Evolutionary conservation across 2,113 vertebrate genomes (phyloP), one percentile per base, ranked within the genome.

Genomic region (Nasalis larvatus): DNA sequence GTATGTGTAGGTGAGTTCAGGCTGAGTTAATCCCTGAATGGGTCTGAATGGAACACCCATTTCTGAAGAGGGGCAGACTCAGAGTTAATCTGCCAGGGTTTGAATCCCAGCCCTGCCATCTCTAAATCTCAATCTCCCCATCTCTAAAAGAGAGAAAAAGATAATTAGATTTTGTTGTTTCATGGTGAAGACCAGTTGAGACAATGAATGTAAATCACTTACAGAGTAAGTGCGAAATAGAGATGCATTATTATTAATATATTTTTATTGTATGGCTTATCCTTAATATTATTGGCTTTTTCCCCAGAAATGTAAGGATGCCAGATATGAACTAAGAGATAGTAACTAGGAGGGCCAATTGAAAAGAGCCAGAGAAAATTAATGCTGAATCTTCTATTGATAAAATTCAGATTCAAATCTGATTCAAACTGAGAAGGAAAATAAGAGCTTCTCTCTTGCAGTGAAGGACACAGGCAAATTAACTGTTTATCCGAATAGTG

Each of bases 331-430:
- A 83, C 23, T n/a, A 90, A 94, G 40, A 86, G 47, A 45, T 45
- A 89, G 16, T 49, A 78, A 81, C 71, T 85, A 87, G 69, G 35
- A 96, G 45, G 8, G 4, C 32, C 30, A 83, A 27, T 83, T 96
- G 63, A 77, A 91, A 83, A 52, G 45, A 66, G 35, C n/a, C 18
- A 52, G 13, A 84, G 40, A 89, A 98, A 92, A 89, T 73, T 66
- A 95, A 90, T 30, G 3, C 58, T 63, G 54, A 32, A 35, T 92
- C 25, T 74, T 94, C 52, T 81, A 76, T 49, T 87, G 86, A 84
- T 81, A 90, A 84, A 85, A 73, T 73, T 91, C 58, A n/a, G 35
- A 71, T 90, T 89, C 21, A 93, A 90, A 88, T 77, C n/a, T 73
- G 74, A 58, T 20, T 96, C 37, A 71, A 52, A 6, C 3, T 83